Conservation (phyloP, 2,888 invertebrate genomes). For the Microctonus aethiopoides region DNA sequence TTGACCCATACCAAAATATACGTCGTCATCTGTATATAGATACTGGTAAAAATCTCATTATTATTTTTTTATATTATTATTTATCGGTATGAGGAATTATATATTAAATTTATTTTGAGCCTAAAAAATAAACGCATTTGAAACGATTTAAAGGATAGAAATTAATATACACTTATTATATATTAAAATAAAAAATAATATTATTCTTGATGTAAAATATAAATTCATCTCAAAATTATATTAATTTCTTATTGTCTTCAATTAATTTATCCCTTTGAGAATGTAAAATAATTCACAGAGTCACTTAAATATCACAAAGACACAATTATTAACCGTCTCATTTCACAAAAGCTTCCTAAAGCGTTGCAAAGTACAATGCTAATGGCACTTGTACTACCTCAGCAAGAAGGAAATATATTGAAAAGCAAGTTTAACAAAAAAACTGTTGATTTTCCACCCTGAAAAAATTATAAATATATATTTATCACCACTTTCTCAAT, state of each 20-base stretch:
- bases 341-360: background rate
- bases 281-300: background rate
- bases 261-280: background rate
- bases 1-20: background rate
- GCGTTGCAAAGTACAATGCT: background rate
- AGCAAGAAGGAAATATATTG: conserved; percentile 46
- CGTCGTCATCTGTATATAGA: too few relatives aligned
- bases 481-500: background rate
- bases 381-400: background rate
- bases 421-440: conserved; percentile 59
- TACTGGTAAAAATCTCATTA: too few relatives aligned
- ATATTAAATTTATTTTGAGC: too few relatives aligned
- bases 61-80: too few relatives aligned
- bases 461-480: conserved; percentile 38
- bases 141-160: too few relatives aligned
- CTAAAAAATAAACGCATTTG: too few relatives aligned
- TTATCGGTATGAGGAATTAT: too few relatives aligned
- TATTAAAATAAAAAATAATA: background rate
- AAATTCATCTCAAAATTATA: background rate
- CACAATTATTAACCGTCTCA: background rate
- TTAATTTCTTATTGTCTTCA: background rate
- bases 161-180: background rate
- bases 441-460: conserved; percentile 59
- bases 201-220: background rate
- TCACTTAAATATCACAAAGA: background rate